phyloP scores from a whole-genome alignment of 2,888 invertebrate genomes.

The Gibbula magus region DNA sequence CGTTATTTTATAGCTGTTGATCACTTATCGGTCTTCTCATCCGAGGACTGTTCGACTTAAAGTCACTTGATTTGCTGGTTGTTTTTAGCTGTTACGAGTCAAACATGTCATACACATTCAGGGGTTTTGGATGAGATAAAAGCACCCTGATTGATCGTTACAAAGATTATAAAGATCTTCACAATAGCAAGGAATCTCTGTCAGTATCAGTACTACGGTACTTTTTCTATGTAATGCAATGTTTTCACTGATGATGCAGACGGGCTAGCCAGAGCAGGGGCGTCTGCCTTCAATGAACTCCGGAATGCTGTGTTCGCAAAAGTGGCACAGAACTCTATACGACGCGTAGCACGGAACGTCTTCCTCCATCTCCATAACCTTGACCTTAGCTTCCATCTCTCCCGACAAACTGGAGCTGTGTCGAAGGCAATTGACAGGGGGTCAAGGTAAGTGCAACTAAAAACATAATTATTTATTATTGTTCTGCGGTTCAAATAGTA shows the following conservation, averaged over 20 bases:
- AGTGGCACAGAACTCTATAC: slow-evolving; percentile 97
- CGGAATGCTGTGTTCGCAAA: slow-evolving; percentile 98
- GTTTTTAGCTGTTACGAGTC: too few relatives aligned
- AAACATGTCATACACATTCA: too few relatives aligned
- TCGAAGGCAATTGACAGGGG: slow-evolving; percentile 85
- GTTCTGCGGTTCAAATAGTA: neutral
- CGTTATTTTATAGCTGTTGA: too few relatives aligned
- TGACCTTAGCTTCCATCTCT: slow-evolving; percentile 94
- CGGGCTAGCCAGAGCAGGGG: slow-evolving; percentile 92
- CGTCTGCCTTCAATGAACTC: slow-evolving; percentile 95
- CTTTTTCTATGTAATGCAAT: too few relatives aligned
- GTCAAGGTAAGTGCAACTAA: slow-evolving; percentile 67
- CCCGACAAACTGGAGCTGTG: slow-evolving; percentile 94
- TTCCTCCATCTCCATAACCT: slow-evolving; percentile 96
- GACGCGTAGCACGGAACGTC: slow-evolving; percentile 94
- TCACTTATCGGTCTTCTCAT: too few relatives aligned
- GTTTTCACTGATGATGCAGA: slow-evolving; percentile 80
- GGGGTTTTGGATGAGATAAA: too few relatives aligned
- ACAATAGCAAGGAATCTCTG: too few relatives aligned
- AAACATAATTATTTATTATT: neutral
- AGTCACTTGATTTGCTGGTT: too few relatives aligned
- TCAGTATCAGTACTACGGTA: too few relatives aligned
- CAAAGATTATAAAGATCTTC: too few relatives aligned
- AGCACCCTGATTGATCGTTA: too few relatives aligned
- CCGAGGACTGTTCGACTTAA: too few relatives aligned